These are phyloP conservation scores for Folsomia manolachei DNA, from an alignment of 2,888 invertebrate genomes.

Conservation along the genomic window DNA sequence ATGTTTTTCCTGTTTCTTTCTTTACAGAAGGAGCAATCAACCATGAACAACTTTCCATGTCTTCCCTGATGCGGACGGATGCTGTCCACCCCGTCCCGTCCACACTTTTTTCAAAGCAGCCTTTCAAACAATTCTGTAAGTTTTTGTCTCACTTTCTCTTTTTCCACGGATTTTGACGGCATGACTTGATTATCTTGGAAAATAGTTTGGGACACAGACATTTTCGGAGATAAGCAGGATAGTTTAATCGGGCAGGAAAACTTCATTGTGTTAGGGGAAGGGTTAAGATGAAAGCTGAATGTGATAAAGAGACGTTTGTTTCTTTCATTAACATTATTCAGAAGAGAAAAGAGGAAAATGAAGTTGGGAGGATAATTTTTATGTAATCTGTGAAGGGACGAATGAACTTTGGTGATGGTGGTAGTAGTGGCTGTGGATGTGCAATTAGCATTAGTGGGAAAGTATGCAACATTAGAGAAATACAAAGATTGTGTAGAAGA, in stretches of 20 bases:
- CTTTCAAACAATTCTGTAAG: constrained; percentile 9
- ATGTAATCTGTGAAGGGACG: neutral
- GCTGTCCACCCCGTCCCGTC: neutral
- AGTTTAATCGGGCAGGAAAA: neutral
- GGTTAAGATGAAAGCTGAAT: neutral
- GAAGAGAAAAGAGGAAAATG: neutral
- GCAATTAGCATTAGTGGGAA: constrained; percentile 2
- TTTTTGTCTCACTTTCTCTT: constrained; percentile 10
- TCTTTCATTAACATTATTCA: neutral
- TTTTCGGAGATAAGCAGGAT: constrained; percentile 8
- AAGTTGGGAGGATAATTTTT: neutral
- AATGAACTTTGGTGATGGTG: constrained; percentile 4
- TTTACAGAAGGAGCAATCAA: neutral
- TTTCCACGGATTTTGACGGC: neutral
- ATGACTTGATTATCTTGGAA: neutral
- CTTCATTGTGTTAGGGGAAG: neutral
- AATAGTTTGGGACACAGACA: neutral
- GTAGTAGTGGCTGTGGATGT: neutral
- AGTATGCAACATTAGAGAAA: constrained; percentile 11
- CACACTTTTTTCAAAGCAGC: neutral
- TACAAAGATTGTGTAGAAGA: constrained; percentile 11
- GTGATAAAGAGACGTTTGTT: neutral
- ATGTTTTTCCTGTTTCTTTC: neutral
- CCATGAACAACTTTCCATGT: neutral
- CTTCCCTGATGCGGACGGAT: neutral